These are phyloP conservation scores for Drosophila repletoides DNA, from an alignment of 1,140 invertebrate genomes.

Conservation along the genomic window DNA sequence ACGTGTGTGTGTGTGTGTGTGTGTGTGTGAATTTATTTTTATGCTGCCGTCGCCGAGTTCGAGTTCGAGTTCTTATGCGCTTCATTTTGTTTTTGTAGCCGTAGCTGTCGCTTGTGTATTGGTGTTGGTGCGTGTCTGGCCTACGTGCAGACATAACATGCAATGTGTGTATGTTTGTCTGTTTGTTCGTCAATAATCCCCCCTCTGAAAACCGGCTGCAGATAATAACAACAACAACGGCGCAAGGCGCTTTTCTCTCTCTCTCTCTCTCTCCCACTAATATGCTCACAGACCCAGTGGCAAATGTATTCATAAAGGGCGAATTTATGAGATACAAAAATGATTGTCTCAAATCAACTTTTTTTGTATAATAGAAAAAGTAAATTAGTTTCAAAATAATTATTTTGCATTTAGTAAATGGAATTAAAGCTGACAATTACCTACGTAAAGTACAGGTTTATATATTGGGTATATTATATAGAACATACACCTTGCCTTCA, in stretches of 20 bases:
- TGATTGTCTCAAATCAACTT: no score
- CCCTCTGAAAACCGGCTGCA: constrained; percentile 74
- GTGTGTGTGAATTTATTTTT: constrained; percentile 63
- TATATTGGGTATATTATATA: no score
- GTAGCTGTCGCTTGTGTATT: constrained; percentile 32
- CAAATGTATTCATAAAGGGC: no score
- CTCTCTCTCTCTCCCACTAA: constrained; percentile 1
- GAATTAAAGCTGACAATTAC: no score
- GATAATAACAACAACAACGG: constrained; percentile 40
- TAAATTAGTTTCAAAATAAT: no score
- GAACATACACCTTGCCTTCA: no score
- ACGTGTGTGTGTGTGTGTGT: constrained; percentile 17
- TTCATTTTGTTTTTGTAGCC: constrained; percentile 49
- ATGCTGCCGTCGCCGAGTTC: constrained; percentile 68
- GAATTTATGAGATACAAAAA: no score
- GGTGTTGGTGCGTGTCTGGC: constrained; percentile 60
- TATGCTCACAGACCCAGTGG: constrained; percentile 22
- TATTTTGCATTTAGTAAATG: no score
- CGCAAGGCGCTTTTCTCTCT: constrained; percentile 12
- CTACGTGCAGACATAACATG: constrained; percentile 68
- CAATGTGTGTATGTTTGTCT: no score
- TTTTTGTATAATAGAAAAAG: no score
- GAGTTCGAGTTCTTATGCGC: constrained; percentile 61
- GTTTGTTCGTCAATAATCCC: constrained; percentile 71
- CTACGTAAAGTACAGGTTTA: no score